Base-by-base conservation (phyloP, 2,888 invertebrate genomes). In the Sinhomidia bicolor region DNA sequence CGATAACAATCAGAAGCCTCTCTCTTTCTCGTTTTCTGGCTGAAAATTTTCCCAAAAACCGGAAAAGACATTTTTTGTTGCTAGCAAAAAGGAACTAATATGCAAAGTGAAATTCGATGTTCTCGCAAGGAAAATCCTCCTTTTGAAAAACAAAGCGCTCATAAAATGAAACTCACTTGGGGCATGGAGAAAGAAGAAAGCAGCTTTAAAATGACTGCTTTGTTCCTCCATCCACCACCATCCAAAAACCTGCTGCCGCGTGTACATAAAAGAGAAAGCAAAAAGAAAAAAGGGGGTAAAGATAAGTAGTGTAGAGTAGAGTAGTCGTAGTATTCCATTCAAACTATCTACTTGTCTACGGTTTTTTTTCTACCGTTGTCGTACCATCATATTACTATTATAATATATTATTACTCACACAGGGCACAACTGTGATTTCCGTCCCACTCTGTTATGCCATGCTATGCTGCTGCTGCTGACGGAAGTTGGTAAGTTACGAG, bases 91-190 rank as follows among this genome's bases (percentile, higher is more conserved):
- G n/a, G 9, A 32, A 36, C 20, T n/a, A n/a, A 20, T 60, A 74
- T 62, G 62, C 60, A 85, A 85, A 85, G 84, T 85, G 84, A 76
- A 85, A 85, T 85, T 85, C 76, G 62, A 76, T 85, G 84, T 85
- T 85, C 84, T 60, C 29, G 29, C 76, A 74, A 76, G 76, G 62
- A 76, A 85, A 85, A 85, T 85, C 84, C 84, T 47, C 44, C 76
- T 85, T 76, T 76, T 60, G 76, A 76, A 85, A 74, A 85, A 74
- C 65, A 85, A 85, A 85, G 62, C 60, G 41, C 76, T 62, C 84
- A 76, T 62, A 47, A 85, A 76, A 76, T 60, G 51, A 12, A 85
- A 85, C 23, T 76, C 84, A 85, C 84, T 62, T 9, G 84, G 84
- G 84, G 76, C 84, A 62, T 85, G 32, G 12, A n/a, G 20, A 44